These are phyloP conservation scores for Strigamia crassipes DNA, from an alignment of 2,888 invertebrate genomes.

Conservation along the genomic window DNA sequence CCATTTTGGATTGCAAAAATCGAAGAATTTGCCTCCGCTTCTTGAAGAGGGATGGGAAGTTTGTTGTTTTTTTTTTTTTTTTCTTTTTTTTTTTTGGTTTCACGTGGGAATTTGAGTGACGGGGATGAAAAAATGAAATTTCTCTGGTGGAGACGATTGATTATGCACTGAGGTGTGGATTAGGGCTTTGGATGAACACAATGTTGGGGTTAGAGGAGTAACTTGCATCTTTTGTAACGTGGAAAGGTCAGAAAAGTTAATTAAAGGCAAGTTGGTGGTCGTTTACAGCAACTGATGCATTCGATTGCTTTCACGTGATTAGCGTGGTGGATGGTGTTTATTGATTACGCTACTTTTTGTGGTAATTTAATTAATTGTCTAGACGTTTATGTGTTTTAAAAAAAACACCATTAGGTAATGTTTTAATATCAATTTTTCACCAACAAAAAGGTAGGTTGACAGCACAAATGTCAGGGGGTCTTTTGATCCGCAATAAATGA, in stretches of 20 bases:
- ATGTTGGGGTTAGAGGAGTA: neutral
- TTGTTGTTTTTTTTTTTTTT: no score
- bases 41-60: no score
- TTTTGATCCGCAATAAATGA: no score
- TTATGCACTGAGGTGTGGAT: neutral
- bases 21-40: neutral
- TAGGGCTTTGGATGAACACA: neutral
- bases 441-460: no score
- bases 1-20: no score
- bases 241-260: constrained; percentile 27
- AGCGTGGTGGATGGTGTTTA: neutral
- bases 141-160: no score
- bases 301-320: neutral
- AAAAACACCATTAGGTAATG: neutral
- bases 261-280: constrained; percentile 10
- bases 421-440: no score
- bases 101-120: no score
- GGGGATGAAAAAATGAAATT: neutral
- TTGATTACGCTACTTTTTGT: neutral
- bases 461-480: no score
- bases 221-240: neutral
- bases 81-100: no score
- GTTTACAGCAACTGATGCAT: neutral
- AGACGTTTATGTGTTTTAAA: neutral
- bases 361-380: neutral